Base-by-base conservation (phyloP, 2,797 vertebrate species). In the Liasis olivaceus region DNA sequence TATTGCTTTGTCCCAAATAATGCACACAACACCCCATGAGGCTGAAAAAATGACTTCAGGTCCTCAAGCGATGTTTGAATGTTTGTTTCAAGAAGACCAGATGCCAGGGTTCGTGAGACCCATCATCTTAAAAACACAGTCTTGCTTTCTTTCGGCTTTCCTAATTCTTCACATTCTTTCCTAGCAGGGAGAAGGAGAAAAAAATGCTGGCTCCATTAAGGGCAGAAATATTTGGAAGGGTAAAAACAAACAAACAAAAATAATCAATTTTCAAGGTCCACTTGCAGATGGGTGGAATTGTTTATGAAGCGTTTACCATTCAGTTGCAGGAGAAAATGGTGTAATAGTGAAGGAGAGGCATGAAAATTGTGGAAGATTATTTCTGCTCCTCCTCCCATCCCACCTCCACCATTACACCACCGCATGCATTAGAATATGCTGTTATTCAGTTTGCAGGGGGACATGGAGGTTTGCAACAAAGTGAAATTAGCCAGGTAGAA, bases 261-360 rank as follows among this genome's bases (percentile, higher is more conserved):
- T 97, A 98, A 98, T 98, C 97, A 97, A 97, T 98, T 98, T 98
- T 97, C 97, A 98, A 98, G 97, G 97, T 97, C 96, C 94, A 91
- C 97, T 98, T 96, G 96, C 97, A 97, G 96, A 96, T 26, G 28
- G 95, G 97, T 95, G 92, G 95, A 95, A 94, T 95, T 97, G 96
- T 98, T 98, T 97, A 97, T 95, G 97, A 97, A 97, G 97, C 97
- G 94, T 91, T 97, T 94, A 97, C 96, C 97, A 94, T 95, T 98
- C 94, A 88, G 96, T 96, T 96, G 96, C 96, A 96, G 97, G 94
- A 95, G 97, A 96, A 97, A 97, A 97, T 96, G 94, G 96, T 95
- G 96, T 96, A 95, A 96, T 90, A 88, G 95, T 93, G 92, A 96
- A 95, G 90, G 87, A 11, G 94, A 97, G 97, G 94, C 95, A 95